These are phyloP conservation scores for Brassicogethes aeneus DNA, from an alignment of 2,888 invertebrate species.

Conservation along the genomic window DNA sequence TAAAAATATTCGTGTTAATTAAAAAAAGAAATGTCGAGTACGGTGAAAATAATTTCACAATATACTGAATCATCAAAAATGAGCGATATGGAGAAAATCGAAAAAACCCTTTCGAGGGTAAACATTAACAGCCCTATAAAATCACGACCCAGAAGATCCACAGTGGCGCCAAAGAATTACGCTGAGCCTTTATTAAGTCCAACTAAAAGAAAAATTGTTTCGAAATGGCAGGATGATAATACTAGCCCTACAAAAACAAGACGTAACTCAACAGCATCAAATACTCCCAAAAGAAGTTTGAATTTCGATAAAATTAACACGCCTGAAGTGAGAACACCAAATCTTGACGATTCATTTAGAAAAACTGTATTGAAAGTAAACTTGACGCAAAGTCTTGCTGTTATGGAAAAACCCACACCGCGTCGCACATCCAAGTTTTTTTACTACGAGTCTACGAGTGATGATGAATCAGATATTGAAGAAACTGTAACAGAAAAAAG, in stretches of 20 bases:
- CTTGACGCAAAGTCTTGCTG: not conserved
- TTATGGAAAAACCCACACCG: conserved; percentile 5
- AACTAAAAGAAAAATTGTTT: not conserved
- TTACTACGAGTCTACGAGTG: conserved; percentile 9
- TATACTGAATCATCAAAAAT: not conserved
- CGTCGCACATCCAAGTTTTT: conserved; percentile 8
- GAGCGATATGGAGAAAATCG: not conserved
- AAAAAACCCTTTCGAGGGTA: not conserved
- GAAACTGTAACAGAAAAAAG: conserved; percentile 9
- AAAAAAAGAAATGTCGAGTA: not conserved
- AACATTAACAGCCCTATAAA: not conserved
- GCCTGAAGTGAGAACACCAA: not conserved
- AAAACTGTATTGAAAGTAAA: conserved; percentile 13
- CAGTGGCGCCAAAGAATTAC: not conserved
- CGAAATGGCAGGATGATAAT: not conserved
- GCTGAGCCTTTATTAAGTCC: not conserved
- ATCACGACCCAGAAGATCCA: not conserved
- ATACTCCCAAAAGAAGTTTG: not conserved
- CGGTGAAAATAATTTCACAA: not conserved
- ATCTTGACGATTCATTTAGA: conserved; percentile 16
- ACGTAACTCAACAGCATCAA: not conserved
- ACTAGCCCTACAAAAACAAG: not conserved
- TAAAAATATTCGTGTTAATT: too few species aligned
- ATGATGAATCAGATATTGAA: conserved; percentile 7
- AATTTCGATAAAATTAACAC: too few species aligned